A percentile compares a stretch with the other conserved stretches of the same genome.
phyloP scores from a whole-genome alignment of 1,140 invertebrate genomes.

The fruit fly (Drosophila melanogaster) region DNA sequence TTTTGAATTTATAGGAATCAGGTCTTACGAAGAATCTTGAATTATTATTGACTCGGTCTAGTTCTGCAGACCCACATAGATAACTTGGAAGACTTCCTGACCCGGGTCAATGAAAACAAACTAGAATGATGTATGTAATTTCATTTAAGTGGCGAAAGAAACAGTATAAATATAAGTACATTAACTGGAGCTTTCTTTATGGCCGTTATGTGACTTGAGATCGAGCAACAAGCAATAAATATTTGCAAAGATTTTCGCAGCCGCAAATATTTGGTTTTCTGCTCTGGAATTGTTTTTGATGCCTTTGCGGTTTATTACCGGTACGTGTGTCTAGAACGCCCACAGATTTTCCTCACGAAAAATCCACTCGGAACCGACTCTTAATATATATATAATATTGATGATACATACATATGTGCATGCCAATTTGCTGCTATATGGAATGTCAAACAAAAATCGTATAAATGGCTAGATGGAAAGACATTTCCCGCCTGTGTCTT shows the following conservation, averaged over 20 bases:
- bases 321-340: slow-evolving; percentile 66
- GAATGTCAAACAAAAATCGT: slow-evolving; percentile 69
- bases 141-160: background rate
- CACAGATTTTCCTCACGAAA: slow-evolving; percentile 29
- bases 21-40: slow-evolving; percentile 22
- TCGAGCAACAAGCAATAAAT: slow-evolving; percentile 1
- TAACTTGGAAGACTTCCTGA: slow-evolving; percentile 18
- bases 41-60: slow-evolving; percentile 26
- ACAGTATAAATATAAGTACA: slow-evolving; percentile 2
- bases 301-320: slow-evolving; percentile 53
- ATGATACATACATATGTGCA: slow-evolving; percentile 11
- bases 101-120: slow-evolving; percentile 32
- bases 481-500: slow-evolving; percentile 29
- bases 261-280: background rate
- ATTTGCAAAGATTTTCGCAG: background rate
- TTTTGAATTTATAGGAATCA: slow-evolving; percentile 52
- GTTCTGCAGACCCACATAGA: slow-evolving; percentile 35
- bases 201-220: slow-evolving; percentile 2
- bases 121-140: slow-evolving; percentile 5
- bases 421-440: slow-evolving; percentile 45
- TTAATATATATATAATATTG: slow-evolving; percentile 16
- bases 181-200: slow-evolving; percentile 3
- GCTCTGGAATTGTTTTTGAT: slow-evolving; percentile 37
- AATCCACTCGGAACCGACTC: slow-evolving; percentile 10
- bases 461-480: slow-evolving; percentile 41